phyloP scores from a whole-genome alignment of 1,140 invertebrate genomes.

The Babylonia areolata region DNA sequence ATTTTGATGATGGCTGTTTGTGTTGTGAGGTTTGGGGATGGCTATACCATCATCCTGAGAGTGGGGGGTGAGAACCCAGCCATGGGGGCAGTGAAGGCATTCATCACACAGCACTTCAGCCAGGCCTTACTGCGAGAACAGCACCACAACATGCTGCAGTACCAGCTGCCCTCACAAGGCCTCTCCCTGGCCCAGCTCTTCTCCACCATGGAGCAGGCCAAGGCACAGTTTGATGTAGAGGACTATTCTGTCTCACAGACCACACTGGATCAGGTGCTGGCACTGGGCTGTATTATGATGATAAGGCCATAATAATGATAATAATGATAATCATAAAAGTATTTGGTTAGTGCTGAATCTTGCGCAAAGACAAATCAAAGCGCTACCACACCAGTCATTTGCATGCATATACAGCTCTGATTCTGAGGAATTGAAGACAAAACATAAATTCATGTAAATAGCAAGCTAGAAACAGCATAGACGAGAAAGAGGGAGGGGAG shows the following conservation, averaged over 20 bases:
- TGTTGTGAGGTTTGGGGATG: slow-evolving; percentile 83
- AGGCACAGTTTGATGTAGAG: slow-evolving; percentile 73
- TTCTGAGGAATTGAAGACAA: too few relatives aligned
- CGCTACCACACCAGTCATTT: too few relatives aligned
- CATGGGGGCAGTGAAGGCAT: slow-evolving; percentile 61
- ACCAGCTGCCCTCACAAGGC: slow-evolving; percentile 77
- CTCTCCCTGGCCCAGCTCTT: slow-evolving; percentile 76
- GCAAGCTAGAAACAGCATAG: too few relatives aligned
- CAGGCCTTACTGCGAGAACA: slow-evolving; percentile 80
- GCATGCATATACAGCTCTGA: too few relatives aligned
- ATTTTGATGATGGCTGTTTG: too few relatives aligned
- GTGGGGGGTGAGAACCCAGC: slow-evolving; percentile 64
- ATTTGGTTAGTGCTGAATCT: too few relatives aligned
- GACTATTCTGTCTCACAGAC: slow-evolving; percentile 79
- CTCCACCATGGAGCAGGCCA: slow-evolving; percentile 70
- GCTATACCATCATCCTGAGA: slow-evolving; percentile 83
- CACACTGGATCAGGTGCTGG: slow-evolving; percentile 78
- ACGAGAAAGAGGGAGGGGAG: too few relatives aligned
- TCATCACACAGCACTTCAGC: slow-evolving; percentile 65
- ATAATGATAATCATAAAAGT: too few relatives aligned
- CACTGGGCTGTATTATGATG: too few relatives aligned
- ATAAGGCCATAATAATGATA: too few relatives aligned
- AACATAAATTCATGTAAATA: too few relatives aligned
- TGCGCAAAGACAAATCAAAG: too few relatives aligned
- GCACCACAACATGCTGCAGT: slow-evolving; percentile 86